Percentiles rank a stretch among this genome's conserved stretches.
These are phyloP conservation scores for Drepana falcataria DNA, from an alignment of 2,888 invertebrate genomes.

Conservation along the genomic window DNA sequence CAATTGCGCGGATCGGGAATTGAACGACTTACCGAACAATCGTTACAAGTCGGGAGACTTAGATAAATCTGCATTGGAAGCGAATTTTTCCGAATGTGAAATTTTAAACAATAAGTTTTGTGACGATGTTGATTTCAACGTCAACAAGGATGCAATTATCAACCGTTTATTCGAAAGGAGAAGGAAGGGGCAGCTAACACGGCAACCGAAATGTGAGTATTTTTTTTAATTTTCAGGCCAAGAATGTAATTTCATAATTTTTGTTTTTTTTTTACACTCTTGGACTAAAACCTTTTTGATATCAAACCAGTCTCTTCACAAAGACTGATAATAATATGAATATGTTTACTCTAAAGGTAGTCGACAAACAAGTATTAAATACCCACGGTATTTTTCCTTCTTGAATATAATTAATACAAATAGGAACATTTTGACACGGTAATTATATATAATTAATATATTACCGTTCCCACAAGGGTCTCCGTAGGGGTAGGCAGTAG, in stretches of 20 bases:
- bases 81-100: conserved; percentile 59
- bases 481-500: too few species aligned
- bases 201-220: conserved; percentile 67
- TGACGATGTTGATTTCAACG: conserved; percentile 56
- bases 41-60: conserved; percentile 47
- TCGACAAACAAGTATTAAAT: too few species aligned
- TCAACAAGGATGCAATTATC: conserved; percentile 58
- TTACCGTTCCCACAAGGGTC: too few species aligned
- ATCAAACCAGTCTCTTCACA: too few species aligned
- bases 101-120: conserved; percentile 51
- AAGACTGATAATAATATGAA: too few species aligned
- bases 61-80: conserved; percentile 45
- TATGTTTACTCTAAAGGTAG: too few species aligned
- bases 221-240: neutral
- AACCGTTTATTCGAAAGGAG: conserved; percentile 58
- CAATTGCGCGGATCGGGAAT: conserved; percentile 58
- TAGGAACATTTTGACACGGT: too few species aligned
- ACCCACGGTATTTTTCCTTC: too few species aligned
- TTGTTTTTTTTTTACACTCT: neutral
- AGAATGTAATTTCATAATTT: neutral
- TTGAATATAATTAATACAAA: too few species aligned
- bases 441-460: too few species aligned
- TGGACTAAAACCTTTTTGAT: too few species aligned
- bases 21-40: conserved; percentile 51
- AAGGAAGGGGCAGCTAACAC: conserved; percentile 44